Percentiles rank a stretch among this genome's conserved stretches.
These are phyloP conservation scores for Prionace glauca DNA, from an alignment of 2,797 vertebrate species.

Conservation along the genomic window DNA sequence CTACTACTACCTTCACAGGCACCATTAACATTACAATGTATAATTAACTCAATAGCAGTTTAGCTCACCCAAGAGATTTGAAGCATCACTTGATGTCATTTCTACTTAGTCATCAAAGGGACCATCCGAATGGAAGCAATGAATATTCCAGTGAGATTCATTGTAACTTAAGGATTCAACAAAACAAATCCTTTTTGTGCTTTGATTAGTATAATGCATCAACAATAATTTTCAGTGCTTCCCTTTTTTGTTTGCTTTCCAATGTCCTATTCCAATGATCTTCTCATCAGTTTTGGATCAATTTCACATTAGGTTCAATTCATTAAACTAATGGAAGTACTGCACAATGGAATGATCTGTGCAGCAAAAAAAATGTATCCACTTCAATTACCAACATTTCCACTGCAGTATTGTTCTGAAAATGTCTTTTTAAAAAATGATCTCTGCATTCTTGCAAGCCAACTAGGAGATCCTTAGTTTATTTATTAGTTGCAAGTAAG, in stretches of 20 bases:
- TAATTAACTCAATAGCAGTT: background rate
- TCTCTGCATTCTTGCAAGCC: background rate
- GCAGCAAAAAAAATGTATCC: background rate
- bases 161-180: background rate
- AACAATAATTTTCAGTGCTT: background rate
- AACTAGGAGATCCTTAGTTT: background rate
- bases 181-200: conserved; percentile 40
- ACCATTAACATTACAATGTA: conserved; percentile 22
- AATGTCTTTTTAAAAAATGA: background rate
- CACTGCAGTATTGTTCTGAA: background rate
- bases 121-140: conserved; percentile 4
- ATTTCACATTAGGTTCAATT: conserved; percentile 16
- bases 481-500: too few species aligned
- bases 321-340: background rate
- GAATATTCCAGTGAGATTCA: background rate
- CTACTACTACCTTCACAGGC: background rate
- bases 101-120: background rate
- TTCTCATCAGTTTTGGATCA: conserved; percentile 15
- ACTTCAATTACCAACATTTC: background rate
- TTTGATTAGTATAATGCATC: background rate
- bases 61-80: background rate
- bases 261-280: background rate
- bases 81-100: background rate
- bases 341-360: background rate
- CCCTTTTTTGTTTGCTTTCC: background rate